These are phyloP conservation scores for Sus scrofa DNA, from an alignment of 2,113 vertebrate species.

Conservation along the genomic window DNA sequence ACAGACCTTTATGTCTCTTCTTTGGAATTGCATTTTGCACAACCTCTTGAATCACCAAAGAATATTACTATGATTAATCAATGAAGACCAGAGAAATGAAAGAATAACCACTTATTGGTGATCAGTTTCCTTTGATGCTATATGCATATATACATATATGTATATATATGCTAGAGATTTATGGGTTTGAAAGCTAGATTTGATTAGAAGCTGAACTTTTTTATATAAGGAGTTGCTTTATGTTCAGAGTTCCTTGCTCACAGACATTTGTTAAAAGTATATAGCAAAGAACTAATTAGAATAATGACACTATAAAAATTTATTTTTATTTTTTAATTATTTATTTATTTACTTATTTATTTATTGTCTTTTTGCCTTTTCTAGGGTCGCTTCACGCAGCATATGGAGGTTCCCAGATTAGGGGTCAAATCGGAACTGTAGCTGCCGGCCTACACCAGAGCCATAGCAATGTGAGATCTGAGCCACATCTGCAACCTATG, in stretches of 20 bases:
- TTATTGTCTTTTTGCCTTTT: too few species aligned
- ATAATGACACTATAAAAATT: not conserved
- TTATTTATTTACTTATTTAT: too few species aligned
- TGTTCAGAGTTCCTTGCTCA: not conserved
- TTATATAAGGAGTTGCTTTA: not conserved
- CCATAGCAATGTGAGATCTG: too few species aligned
- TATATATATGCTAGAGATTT: too few species aligned
- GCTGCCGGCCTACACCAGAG: too few species aligned
- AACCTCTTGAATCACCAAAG: not conserved
- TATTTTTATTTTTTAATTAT: too few species aligned
- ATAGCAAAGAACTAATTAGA: not conserved
- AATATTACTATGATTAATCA: slow-evolving; percentile 63
- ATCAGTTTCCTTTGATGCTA: slow-evolving; percentile 38
- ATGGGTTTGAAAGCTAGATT: slow-evolving; percentile 50
- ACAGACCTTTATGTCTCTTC: slow-evolving; percentile 36
- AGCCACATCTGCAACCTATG: too few species aligned
- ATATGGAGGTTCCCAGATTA: too few species aligned
- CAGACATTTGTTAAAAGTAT: not conserved
- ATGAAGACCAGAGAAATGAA: slow-evolving; percentile 44
- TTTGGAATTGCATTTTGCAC: slow-evolving; percentile 43
- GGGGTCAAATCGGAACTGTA: too few species aligned
- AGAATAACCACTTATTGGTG: not conserved
- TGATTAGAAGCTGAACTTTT: not conserved
- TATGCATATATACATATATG: too few species aligned
- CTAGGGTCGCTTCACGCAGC: too few species aligned